phyloP scores from a whole-genome alignment of 2,113 vertebrate genomes.

The Smithornis capensis region DNA sequence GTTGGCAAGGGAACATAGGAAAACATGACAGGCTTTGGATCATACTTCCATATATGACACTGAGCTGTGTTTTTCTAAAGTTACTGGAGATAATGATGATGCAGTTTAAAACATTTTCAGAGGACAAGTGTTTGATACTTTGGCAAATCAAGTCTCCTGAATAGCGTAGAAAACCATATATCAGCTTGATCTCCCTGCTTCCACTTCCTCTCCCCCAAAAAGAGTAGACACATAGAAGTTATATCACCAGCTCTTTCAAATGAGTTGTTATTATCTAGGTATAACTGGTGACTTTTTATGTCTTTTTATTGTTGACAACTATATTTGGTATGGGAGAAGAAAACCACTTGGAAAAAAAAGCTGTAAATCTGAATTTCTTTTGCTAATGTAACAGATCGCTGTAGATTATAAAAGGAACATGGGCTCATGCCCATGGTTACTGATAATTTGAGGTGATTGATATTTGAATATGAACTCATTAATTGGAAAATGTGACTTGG shows the following conservation, averaged over 20 bases:
- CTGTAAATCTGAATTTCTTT: not conserved
- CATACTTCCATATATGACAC: not conserved
- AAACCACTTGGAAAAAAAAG: not conserved
- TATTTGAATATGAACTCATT: not conserved
- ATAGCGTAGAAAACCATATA: not conserved
- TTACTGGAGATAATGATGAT: not conserved
- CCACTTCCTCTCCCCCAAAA: rapidly evolving
- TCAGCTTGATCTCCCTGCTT: not conserved
- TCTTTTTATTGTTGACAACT: not conserved
- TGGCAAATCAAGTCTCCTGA: not conserved
- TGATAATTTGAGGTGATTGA: not conserved
- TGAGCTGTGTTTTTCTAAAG: not conserved
- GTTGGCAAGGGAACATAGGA: not conserved
- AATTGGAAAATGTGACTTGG: not conserved
- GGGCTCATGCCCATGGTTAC: not conserved
- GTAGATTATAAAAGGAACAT: not conserved
- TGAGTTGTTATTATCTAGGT: not conserved
- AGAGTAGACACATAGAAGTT: not conserved
- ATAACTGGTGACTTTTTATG: not conserved
- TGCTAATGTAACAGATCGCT: not conserved
- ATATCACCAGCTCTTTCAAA: not conserved
- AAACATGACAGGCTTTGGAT: not conserved
- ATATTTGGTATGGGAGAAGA: not conserved
- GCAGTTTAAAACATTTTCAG: not conserved
- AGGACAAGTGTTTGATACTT: not conserved